Evolutionary conservation across 2,797 vertebrate species (phyloP), one percentile per base, ranked within the genome.

Genomic region (Morelia viridis): DNA sequence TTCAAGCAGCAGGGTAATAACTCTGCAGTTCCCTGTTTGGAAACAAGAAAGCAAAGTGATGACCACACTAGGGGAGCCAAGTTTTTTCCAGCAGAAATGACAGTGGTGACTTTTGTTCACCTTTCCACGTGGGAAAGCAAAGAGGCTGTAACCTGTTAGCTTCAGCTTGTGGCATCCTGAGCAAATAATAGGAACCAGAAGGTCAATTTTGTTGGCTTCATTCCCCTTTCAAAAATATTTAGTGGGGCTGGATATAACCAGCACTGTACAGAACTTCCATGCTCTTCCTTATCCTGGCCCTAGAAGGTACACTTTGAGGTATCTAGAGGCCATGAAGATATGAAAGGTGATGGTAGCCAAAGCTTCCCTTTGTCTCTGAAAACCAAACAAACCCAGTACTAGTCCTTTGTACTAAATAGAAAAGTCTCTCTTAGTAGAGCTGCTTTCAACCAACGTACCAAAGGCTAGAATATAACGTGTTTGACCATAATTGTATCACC

Each of bases 1-100:
- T 95, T 92, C 41, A 76, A 96, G 93, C 92, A 46, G 4, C 76
- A 41, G 2, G 68, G 84, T 76, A 89, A 56, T 12, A 95, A 92
- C 85, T 0, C n/a, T 31, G 92, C 1, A 92, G 92, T 87, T 92
- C 91, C 94, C 94, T 91, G 94, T 28, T 35, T 92, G 91, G 90
- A 71, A 85, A 84, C 94, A 46, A 91, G 87, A 56, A 92, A 93
- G 1, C 26, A 56, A 68, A 1, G 1, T 12, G 0, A 85, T 24
- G 13, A 86, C 5, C 1, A 0, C 0, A 0, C 13, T 35, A 62
- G 76, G 26, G 56, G 56, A 87, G 17, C 65, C 31, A n/a, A 24
- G 56, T 35, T 58, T 24, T 57, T 2, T 22, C 13, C 60, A 46
- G 5, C 26, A 89, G 57, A 86, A 62, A 17, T 50, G 17, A 60